phyloP scores from a whole-genome alignment of 2,113 vertebrate genomes.

The Thamnophis sirtalis region DNA sequence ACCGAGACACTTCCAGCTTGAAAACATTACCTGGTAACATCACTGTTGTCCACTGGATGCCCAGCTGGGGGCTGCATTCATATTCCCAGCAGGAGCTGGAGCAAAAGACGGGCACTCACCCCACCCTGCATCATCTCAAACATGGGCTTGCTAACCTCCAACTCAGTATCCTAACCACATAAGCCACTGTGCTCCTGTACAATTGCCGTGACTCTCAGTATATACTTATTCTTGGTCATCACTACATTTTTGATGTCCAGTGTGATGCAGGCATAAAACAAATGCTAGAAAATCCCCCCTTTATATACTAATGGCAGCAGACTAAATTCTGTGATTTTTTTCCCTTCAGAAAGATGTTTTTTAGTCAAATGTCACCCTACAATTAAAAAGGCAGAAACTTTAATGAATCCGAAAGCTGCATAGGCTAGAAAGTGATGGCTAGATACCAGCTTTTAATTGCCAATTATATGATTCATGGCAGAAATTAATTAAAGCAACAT shows the following conservation, averaged over 20 bases:
- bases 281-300: neutral
- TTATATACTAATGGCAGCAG: neutral
- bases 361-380: neutral
- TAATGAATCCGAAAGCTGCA: neutral
- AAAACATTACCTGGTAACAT: neutral
- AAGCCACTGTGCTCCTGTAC: neutral
- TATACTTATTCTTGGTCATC: neutral
- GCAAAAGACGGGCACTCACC: neutral
- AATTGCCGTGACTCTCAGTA: neutral
- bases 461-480: constrained; percentile 18
- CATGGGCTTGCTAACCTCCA: neutral
- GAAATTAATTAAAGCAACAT: constrained; percentile 20
- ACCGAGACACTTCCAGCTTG: neutral
- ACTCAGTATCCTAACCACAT: neutral
- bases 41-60: neutral
- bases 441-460: constrained; percentile 18
- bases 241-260: neutral
- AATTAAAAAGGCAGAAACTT: constrained; percentile 15
- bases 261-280: neutral
- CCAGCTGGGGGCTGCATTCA: neutral
- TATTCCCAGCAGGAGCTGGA: neutral
- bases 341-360: constrained; percentile 14
- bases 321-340: neutral
- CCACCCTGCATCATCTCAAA: neutral
- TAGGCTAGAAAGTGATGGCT: constrained; percentile 2